phyloP scores from a whole-genome alignment of 2,888 invertebrate genomes.

The Chymomyza caudatula region DNA sequence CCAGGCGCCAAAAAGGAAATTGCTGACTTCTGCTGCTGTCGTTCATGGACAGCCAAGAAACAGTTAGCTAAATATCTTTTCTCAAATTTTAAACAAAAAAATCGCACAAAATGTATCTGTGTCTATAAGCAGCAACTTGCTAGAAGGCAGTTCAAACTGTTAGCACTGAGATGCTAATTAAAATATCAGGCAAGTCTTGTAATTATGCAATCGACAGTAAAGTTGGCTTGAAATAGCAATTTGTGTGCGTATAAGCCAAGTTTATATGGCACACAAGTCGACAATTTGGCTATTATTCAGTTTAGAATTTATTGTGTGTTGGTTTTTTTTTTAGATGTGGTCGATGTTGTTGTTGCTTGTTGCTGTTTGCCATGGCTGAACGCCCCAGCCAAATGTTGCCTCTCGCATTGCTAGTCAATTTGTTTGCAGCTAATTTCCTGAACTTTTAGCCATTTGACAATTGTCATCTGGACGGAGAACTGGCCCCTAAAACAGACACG shows the following conservation, averaged over 20 bases:
- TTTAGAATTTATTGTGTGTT: background rate
- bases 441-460: conserved; percentile 28
- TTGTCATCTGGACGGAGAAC: conserved; percentile 8
- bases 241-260: background rate
- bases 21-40: background rate
- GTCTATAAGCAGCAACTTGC: background rate
- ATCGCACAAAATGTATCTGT: background rate
- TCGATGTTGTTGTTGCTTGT: background rate
- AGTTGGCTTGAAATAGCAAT: conserved; percentile 17
- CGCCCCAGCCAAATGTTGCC: background rate
- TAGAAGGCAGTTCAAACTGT: conserved; percentile 21
- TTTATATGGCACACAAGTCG: background rate
- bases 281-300: background rate
- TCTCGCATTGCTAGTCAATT: conserved; percentile 31
- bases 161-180: conserved; percentile 37
- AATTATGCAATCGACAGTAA: conserved; percentile 23
- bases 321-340: background rate
- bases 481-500: background rate
- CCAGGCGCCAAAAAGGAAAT: conserved; percentile 22
- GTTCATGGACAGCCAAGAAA: background rate
- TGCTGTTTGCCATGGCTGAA: background rate
- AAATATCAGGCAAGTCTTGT: conserved; percentile 20
- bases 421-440: conserved; percentile 50
- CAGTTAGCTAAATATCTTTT: background rate
- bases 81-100: background rate